These are phyloP conservation scores for Chelonoidis abingdonii DNA, from an alignment of 2,113 vertebrate species.

Conservation along the genomic window DNA sequence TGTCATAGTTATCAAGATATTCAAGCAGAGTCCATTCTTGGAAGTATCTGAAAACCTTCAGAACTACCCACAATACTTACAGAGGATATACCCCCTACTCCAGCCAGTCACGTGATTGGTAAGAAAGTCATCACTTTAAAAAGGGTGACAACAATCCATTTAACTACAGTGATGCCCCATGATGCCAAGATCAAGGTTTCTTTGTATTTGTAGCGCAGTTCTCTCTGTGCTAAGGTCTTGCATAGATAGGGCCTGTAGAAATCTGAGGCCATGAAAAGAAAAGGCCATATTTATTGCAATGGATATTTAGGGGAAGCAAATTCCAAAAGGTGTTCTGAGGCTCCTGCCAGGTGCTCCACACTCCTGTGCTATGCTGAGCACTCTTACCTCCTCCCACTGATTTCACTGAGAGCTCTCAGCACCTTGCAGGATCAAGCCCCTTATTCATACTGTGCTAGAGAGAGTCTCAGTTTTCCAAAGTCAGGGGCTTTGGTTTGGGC, in stretches of 20 bases:
- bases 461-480: fast-evolving
- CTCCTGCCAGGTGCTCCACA: neutral
- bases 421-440: neutral
- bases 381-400: neutral
- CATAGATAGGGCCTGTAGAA: neutral
- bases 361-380: neutral
- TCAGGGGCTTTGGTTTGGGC: neutral
- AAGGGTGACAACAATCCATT: neutral
- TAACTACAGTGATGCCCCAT: neutral
- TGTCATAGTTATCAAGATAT: neutral
- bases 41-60: neutral
- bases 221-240: neutral
- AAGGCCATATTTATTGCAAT: neutral
- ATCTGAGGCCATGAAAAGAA: neutral
- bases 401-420: neutral
- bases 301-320: neutral
- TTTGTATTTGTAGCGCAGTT: neutral
- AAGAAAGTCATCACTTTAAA: neutral
- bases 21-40: neutral
- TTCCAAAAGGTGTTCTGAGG: neutral
- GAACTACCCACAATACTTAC: neutral
- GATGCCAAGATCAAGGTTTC: neutral
- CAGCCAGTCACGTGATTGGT: neutral
- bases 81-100: neutral
- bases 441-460: neutral